These are phyloP conservation scores for Xiphophorus maculatus DNA, from an alignment of 2,113 vertebrate genomes.

Conservation along the genomic window DNA sequence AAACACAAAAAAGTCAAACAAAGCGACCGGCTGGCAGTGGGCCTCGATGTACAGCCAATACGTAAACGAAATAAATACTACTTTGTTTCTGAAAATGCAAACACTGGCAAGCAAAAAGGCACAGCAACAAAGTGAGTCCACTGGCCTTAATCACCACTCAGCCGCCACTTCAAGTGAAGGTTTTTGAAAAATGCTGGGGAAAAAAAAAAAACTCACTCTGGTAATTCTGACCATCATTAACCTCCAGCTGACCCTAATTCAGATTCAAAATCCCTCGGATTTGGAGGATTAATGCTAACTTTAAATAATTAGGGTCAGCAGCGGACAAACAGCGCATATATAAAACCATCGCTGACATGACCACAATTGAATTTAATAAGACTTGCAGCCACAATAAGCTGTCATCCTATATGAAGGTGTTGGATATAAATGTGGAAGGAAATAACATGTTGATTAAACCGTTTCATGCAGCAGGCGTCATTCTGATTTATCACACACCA, in stretches of 20 bases:
- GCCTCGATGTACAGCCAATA: conserved; percentile 15
- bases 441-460: conserved; percentile 30
- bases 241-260: conserved; percentile 75
- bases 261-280: conserved; percentile 68
- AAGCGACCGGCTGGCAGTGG: conserved; percentile 9
- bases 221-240: conserved; percentile 79
- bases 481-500: conserved; percentile 20
- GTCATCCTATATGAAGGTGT: conserved; percentile 38
- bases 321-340: conserved; percentile 63
- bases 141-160: conserved; percentile 53
- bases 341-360: conserved; percentile 57
- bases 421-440: conserved; percentile 32
- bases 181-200: conserved; percentile 38
- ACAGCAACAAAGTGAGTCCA: conserved; percentile 10
- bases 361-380: conserved; percentile 60
- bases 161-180: conserved; percentile 42
- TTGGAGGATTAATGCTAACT: conserved; percentile 76
- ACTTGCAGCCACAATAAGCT: conserved; percentile 40
- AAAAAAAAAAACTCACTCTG: conserved; percentile 34
- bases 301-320: conserved; percentile 80
- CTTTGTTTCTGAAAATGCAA: not conserved
- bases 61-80: conserved; percentile 28
- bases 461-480: conserved; percentile 31
- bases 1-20: conserved; percentile 33
- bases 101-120: conserved; percentile 3